These are phyloP conservation scores for Drosophila nigrodunni DNA, from an alignment of 1,140 invertebrate genomes.

Conservation along the genomic window DNA sequence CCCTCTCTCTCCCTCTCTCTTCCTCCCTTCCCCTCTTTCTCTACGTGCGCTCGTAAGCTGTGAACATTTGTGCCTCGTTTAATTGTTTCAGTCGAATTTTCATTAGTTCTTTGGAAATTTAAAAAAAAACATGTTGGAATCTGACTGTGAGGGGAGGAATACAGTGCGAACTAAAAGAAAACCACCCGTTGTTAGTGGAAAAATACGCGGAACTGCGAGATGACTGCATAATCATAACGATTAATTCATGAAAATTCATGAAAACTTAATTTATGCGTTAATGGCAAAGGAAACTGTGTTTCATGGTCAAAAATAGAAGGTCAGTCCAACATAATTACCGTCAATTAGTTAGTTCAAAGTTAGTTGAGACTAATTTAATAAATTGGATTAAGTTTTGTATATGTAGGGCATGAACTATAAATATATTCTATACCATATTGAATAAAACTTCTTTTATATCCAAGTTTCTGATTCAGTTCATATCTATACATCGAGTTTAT, in stretches of 20 bases:
- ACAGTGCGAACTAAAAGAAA: slow-evolving; percentile 34
- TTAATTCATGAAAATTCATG: slow-evolving; percentile 7
- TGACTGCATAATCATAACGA: slow-evolving; percentile 7
- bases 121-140: slow-evolving; percentile 32
- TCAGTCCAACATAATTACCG: not conserved
- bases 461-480: too few species aligned
- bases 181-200: slow-evolving; percentile 35
- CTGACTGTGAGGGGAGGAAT: slow-evolving; percentile 10
- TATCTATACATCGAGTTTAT: too few species aligned
- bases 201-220: slow-evolving; percentile 16
- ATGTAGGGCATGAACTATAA: too few species aligned
- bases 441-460: too few species aligned
- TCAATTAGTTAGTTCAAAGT: too few species aligned
- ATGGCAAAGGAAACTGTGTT: not conserved
- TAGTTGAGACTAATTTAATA: too few species aligned
- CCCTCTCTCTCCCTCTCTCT: too few species aligned
- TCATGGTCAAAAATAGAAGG: not conserved
- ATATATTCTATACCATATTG: too few species aligned
- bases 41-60: slow-evolving; percentile 28
- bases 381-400: too few species aligned
- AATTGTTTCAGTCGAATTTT: slow-evolving; percentile 48
- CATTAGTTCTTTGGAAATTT: slow-evolving; percentile 51
- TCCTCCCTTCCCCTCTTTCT: not conserved
- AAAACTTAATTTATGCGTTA: slow-evolving; percentile 5
- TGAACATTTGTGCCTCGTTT: slow-evolving; percentile 56